Evolutionary conservation across 2,113 vertebrate genomes (phyloP), one percentile per base, ranked within the genome.

Genomic region (Dicrurus megarhynchus): DNA sequence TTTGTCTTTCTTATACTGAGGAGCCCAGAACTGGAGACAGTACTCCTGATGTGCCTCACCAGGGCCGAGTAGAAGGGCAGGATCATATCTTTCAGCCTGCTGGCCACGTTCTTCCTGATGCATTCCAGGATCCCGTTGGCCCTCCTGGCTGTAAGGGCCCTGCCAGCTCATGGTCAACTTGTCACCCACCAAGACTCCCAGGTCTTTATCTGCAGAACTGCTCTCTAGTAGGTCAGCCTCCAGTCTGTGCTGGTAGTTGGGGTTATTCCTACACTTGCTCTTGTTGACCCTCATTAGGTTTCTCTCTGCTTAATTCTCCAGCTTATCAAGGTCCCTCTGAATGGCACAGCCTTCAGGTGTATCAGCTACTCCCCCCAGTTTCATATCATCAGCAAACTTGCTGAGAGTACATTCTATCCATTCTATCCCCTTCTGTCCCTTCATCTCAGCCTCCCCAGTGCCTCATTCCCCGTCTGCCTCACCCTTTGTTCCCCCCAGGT

Each of bases 401-500:
- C 28, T 19, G 27, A 53, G 27, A 37, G 11, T 44, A 22, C 28
- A 42, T 59, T 50, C 35, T 49, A 14, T 57, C 35, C 44, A 35
- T 32, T 59, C 37, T 19, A 8, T 68, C 12, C 14, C 32, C 9
- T 65, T 57, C 32, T 59, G 26, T 67, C 32, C 27, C 17, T 77
- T 37, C 63, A 33, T 37, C 46, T 78, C 28, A 11, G 12, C 46
- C 22, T 87, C 23, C 33, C 11, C 22, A 33, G 53, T 23, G 37
- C 46, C 46, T 52, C 27, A 60, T 23, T 37, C 50, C 37, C 47
- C 0, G 0, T 27, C 22, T 69, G 53, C 74, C 32, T 69, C 56
- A 64, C 8, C 6, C 39, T 19, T 84, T 5, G 39, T 17, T 26
- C 27, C 30, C 6, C 3, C 10, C 96, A 99, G 99, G 99, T 99